Conservation (phyloP, 1,140 invertebrate species). For the Tetragnatha versicolor region DNA sequence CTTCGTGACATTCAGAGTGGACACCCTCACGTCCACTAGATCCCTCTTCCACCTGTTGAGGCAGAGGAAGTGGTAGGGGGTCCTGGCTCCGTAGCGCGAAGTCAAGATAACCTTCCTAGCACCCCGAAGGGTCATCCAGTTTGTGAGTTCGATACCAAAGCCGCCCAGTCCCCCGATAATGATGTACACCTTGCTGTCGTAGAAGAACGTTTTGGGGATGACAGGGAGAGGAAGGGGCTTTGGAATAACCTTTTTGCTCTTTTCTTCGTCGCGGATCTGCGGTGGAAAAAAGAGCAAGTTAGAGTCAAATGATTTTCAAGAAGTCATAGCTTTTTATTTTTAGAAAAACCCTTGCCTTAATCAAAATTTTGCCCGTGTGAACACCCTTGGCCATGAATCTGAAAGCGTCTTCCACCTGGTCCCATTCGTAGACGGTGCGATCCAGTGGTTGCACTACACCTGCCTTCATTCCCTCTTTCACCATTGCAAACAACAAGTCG, state of each 20-base stretch:
- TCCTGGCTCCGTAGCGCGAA: conserved; percentile 66
- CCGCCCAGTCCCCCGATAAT: conserved; percentile 70
- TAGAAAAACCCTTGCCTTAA: conserved; percentile 67
- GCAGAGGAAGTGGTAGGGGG: conserved; percentile 66
- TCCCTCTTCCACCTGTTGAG: conserved; percentile 70
- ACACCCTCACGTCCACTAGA: conserved; percentile 76
- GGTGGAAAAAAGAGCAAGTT: not conserved
- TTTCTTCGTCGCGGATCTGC: conserved; percentile 60
- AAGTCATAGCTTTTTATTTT: too few species aligned
- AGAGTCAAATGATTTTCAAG: too few species aligned
- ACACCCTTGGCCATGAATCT: conserved; percentile 69
- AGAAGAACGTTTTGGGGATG: conserved; percentile 66
- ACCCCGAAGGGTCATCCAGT: conserved; percentile 69
- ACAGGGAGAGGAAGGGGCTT: conserved; percentile 58
- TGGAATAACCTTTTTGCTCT: conserved; percentile 57
- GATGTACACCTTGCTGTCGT: conserved; percentile 61
- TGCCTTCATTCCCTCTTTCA: conserved; percentile 80
- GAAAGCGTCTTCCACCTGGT: conserved; percentile 68
- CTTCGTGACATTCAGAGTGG: conserved; percentile 73
- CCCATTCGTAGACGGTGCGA: conserved; percentile 70
- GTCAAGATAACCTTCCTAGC: conserved; percentile 67
- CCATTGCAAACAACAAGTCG: conserved; percentile 73
- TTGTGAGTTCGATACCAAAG: conserved; percentile 69
- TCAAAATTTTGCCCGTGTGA: conserved; percentile 70
- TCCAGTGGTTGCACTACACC: conserved; percentile 87